Percentiles rank a stretch among this genome's conserved stretches.
Conservation (phyloP, 2,113 vertebrate genomes). For the Aptenodytes patagonicus region DNA sequence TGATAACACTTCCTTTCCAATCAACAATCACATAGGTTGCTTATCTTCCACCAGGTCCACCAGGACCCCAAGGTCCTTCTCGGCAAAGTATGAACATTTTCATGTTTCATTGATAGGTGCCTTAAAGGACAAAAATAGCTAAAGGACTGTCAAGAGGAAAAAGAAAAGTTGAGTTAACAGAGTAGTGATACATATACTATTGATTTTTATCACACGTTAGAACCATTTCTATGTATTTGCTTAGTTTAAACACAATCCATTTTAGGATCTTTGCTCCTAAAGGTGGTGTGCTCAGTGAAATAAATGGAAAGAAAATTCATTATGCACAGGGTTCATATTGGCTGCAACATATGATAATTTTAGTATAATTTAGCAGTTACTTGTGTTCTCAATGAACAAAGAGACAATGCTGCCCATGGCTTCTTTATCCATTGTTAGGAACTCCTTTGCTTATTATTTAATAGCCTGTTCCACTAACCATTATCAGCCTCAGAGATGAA, state of each 20-base stretch:
- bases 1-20: background rate
- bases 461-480: background rate
- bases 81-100: background rate
- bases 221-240: background rate
- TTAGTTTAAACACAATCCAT: background rate
- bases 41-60: background rate
- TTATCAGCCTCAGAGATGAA: background rate
- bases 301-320: background rate
- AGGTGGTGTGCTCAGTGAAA: background rate
- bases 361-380: background rate
- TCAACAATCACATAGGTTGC: background rate
- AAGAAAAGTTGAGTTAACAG: background rate
- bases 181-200: background rate
- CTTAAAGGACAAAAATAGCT: background rate
- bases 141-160: background rate
- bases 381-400: background rate
- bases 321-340: background rate
- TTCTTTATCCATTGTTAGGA: background rate
- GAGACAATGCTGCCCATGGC: background rate
- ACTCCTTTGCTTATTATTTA: background rate
- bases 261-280: background rate
- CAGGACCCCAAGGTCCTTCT: background rate
- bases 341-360: background rate
- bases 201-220: background rate
- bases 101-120: background rate